A percentile compares a stretch with the other conserved stretches of the same genome.
Conservation (phyloP, 2,888 invertebrate species). For the Drosophila phalerata region DNA sequence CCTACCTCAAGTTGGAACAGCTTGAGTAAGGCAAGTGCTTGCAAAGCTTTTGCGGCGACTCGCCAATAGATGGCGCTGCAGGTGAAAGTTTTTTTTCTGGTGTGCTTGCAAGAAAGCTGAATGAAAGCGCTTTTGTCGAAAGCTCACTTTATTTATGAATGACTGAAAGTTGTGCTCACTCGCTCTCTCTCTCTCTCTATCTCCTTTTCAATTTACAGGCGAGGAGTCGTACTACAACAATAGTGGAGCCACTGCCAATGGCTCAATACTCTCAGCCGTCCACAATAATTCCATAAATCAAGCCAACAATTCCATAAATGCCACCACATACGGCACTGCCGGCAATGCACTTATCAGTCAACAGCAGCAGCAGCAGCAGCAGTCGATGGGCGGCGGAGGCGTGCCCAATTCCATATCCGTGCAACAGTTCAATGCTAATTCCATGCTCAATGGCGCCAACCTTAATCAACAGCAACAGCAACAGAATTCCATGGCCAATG, state of each 20-base stretch:
- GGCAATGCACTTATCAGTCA: constrained; percentile 73
- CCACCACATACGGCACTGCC: constrained; percentile 80
- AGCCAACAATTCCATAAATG: constrained; percentile 81
- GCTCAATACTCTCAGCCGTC: constrained; percentile 84
- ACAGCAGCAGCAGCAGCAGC: constrained; percentile 67
- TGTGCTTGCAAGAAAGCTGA: constrained; percentile 45
- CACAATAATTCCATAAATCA: constrained; percentile 85
- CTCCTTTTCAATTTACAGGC: constrained; percentile 60
- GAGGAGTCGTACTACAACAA: constrained; percentile 84
- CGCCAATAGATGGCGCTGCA: constrained; percentile 57
- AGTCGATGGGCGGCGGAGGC: constrained; percentile 52
- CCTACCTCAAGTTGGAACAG: constrained; percentile 62
- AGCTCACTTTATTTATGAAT: constrained; percentile 64
- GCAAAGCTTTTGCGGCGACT: constrained; percentile 18
- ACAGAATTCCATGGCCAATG: constrained; percentile 74
- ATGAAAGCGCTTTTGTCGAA: constrained; percentile 26
- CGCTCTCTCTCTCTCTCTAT: constrained; percentile 2
- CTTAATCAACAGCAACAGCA: constrained; percentile 63
- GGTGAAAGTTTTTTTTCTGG: constrained; percentile 47
- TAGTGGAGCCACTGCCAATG: constrained; percentile 82
- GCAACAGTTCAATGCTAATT: constrained; percentile 84
- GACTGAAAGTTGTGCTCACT: constrained; percentile 23
- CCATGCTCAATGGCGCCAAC: constrained; percentile 70
- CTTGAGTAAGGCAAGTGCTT: constrained; percentile 47
- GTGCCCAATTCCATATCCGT: constrained; percentile 85